Conservation (phyloP, 2,888 invertebrate species). For the Idaea biselata region DNA sequence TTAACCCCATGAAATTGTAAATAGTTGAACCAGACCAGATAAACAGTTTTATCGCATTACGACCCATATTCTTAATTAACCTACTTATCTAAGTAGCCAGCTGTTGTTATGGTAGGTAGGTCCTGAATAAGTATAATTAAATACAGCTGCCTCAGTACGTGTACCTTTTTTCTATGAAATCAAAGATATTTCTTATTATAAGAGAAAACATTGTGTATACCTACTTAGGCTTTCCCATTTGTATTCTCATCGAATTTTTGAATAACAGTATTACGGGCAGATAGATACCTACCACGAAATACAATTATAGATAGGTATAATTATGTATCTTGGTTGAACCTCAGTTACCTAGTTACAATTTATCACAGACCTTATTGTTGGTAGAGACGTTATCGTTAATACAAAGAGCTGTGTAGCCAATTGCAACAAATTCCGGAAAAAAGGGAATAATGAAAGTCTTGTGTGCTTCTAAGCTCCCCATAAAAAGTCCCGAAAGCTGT, state of each 20-base stretch:
- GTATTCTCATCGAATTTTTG: background rate
- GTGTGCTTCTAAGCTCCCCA: constrained; percentile 21
- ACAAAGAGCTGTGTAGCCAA: constrained; percentile 10
- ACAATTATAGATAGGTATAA: too few relatives aligned
- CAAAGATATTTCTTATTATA: background rate
- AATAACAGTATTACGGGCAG: background rate
- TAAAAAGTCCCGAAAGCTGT: constrained; percentile 25
- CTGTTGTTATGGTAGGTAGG: background rate
- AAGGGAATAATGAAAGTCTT: constrained; percentile 21
- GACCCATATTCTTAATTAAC: background rate
- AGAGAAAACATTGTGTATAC: background rate
- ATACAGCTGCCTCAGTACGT: too few relatives aligned
- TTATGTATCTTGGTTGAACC: background rate
- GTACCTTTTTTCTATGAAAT: background rate
- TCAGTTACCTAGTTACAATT: background rate
- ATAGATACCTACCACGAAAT: too few relatives aligned
- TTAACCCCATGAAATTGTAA: constrained; percentile 13
- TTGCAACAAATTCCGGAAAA: constrained; percentile 16
- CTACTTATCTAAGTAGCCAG: background rate
- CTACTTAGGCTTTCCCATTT: background rate
- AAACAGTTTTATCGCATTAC: background rate
- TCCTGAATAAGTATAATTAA: too few relatives aligned
- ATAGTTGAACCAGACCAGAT: constrained; percentile 1
- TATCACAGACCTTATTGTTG: too few relatives aligned
- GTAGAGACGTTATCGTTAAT: constrained; percentile 1